Conservation (phyloP, 2,113 vertebrate species). For the Brachyistius frenatus region DNA sequence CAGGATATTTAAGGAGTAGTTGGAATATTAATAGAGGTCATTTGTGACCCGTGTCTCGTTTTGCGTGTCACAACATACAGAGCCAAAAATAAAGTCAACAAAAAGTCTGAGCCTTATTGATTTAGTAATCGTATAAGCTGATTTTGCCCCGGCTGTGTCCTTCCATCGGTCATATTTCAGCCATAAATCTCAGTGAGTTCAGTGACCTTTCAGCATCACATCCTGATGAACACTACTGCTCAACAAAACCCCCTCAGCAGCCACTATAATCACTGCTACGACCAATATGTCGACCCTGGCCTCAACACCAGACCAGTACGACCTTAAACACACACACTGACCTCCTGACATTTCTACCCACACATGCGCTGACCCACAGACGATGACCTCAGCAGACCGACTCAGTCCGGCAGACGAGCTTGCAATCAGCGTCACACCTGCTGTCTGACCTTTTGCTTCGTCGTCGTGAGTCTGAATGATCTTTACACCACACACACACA, state of each 20-base stretch:
- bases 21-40: too few species aligned
- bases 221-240: neutral
- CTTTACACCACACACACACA: neutral
- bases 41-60: too few species aligned
- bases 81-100: too few species aligned
- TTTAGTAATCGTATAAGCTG: neutral
- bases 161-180: neutral
- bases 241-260: neutral
- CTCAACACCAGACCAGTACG: neutral
- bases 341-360: conserved; percentile 40
- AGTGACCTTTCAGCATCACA: neutral
- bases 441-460: conserved; percentile 46
- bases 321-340: neutral
- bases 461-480: conserved; percentile 22
- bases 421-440: conserved; percentile 47
- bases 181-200: neutral
- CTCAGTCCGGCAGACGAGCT: conserved; percentile 11
- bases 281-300: neutral
- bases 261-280: neutral
- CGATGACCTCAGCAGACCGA: conserved; percentile 34
- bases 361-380: conserved; percentile 20
- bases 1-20: too few species aligned
- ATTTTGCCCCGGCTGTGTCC: neutral
- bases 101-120: too few species aligned
- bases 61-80: too few species aligned